Percentiles rank a stretch among this genome's conserved stretches.
Conservation (phyloP, 2,797 vertebrate genomes). For the Epinephelus coioides region DNA sequence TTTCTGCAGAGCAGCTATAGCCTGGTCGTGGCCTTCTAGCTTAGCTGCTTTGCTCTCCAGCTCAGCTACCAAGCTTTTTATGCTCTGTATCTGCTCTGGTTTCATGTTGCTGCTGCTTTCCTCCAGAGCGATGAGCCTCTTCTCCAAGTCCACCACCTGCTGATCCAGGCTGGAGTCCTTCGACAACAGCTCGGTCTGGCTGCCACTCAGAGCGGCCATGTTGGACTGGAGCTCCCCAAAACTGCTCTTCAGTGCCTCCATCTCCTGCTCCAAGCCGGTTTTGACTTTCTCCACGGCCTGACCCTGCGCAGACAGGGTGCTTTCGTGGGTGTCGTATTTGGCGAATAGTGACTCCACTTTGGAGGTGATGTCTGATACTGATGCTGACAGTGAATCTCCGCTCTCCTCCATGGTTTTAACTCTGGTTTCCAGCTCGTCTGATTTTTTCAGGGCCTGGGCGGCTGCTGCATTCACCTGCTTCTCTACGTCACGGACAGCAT, state of each 20-base stretch:
- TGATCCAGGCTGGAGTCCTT: constrained; percentile 63
- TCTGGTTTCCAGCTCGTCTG: constrained; percentile 84
- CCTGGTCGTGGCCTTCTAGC: constrained; percentile 88
- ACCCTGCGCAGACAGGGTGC: constrained; percentile 77
- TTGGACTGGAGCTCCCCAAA: constrained; percentile 84
- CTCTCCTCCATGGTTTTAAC: constrained; percentile 86
- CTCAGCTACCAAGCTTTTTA: constrained; percentile 85
- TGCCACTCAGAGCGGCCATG: constrained; percentile 67
- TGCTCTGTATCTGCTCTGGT: constrained; percentile 87
- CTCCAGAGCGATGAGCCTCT: constrained; percentile 59
- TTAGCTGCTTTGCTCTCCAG: constrained; percentile 88
- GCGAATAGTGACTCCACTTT: constrained; percentile 84
- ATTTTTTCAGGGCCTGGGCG: constrained; percentile 74
- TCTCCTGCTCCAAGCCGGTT: constrained; percentile 76
- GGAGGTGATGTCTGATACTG: constrained; percentile 72
- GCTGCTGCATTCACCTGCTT: constrained; percentile 63
- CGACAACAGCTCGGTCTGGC: constrained; percentile 75
- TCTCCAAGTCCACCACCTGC: constrained; percentile 63
- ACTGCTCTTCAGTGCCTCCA: constrained; percentile 84
- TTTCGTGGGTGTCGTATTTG: constrained; percentile 81
- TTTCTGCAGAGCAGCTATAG: constrained; percentile 84
- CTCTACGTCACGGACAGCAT: constrained; percentile 71
- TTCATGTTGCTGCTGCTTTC: constrained; percentile 75
- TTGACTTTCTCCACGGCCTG: constrained; percentile 71
- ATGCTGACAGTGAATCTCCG: constrained; percentile 64